Evolutionary conservation across 2,113 vertebrate species (phyloP).

Genomic region (Maylandia zebra): DNA sequence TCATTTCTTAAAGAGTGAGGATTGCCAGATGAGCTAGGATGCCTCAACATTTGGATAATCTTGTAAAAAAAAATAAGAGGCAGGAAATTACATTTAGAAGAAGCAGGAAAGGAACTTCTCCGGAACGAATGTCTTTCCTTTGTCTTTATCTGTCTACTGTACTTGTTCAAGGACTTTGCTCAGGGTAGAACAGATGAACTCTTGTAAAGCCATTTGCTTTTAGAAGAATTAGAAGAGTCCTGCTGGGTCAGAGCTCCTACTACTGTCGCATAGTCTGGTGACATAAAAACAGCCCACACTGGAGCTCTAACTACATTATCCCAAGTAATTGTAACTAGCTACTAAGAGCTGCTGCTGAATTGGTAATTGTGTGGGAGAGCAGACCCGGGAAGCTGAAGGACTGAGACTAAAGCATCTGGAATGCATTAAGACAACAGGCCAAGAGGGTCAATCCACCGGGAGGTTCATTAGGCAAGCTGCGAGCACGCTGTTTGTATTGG

Average conservation of each 20-base stretch:
- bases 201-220: neutral
- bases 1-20: neutral
- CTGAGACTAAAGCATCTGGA: conserved; percentile 49
- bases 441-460: conserved; percentile 31
- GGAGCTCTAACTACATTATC: conserved; percentile 27
- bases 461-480: conserved; percentile 43
- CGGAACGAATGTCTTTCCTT: neutral
- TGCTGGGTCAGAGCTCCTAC: neutral
- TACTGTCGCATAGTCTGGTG: conserved; percentile 1
- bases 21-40: neutral
- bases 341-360: conserved; percentile 23
- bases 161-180: conserved; percentile 4
- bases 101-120: neutral
- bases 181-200: neutral
- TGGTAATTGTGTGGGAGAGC: conserved; percentile 28
- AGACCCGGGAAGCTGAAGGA: conserved; percentile 30
- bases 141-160: neutral
- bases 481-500: conserved; percentile 46
- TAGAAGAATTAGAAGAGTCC: conserved; percentile 20
- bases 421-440: conserved; percentile 43
- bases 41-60: neutral
- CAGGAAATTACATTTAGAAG: neutral
- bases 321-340: conserved; percentile 21
- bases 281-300: conserved; percentile 19
- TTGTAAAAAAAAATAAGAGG: neutral